Evolutionary conservation across 2,113 vertebrate genomes (phyloP), one percentile per base, ranked within the genome.

Genomic region (Psammodynastes pulverulentus): DNA sequence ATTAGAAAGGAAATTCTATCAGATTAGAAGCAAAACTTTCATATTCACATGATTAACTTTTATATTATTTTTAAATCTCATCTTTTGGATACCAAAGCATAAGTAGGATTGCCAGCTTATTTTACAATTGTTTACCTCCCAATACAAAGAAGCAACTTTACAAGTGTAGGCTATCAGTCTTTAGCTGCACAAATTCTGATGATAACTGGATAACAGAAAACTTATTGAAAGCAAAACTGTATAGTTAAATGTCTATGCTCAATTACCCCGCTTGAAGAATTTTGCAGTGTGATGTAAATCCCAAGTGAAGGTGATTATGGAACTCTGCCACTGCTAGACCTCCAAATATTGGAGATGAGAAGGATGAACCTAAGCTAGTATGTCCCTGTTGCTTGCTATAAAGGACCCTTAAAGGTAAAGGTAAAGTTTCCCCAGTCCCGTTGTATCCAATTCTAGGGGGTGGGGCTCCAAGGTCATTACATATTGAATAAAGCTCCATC

Each of bases 1-100:
- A 58, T 94, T 56, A 91, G 29, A 23, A 49, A 9, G 88, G 46
- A 92, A 94, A 93, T 49, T 49, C 29, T 49, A 91, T 15, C 8
- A 95, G 91, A 87, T 23, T 29, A 45, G 53, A 10, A 29, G 9
- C 43, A 12, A 19, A 85, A 43, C 17, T 86, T 91, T 39, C 43
- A 23, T 54, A 54, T 89, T 67, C 46, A 34, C 13, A n/a, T 48
- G 21, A 7, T 53, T 87, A 29, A 72, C 17, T 79, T 79, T 43
- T 79, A 79, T 43, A 43, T 79, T 79, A 79, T 39, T 79, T 79
- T 79, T 79, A 43, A 79, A 43, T 43, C 17, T 79, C 34, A 43
- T 21, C 15, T 79, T 79, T 72, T 46, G 51, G n/a, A 39, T 10
- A 1, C 48, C 4, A 72, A 19, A 12, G 29, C 29, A 39, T 58